These are phyloP conservation scores for Ormia ochracea DNA, from an alignment of 2,888 invertebrate species.

Conservation along the genomic window DNA sequence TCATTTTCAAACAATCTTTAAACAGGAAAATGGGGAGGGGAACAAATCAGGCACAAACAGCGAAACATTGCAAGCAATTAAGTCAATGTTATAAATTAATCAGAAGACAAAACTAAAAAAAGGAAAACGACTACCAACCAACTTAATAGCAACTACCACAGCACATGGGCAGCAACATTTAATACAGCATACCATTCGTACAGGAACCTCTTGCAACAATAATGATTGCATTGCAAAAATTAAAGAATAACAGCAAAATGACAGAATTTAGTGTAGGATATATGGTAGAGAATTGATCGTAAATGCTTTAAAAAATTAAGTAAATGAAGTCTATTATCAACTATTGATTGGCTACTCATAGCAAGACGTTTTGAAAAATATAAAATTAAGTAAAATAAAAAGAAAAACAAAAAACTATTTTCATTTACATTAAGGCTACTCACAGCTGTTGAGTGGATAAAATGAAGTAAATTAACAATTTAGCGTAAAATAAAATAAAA, in stretches of 20 bases:
- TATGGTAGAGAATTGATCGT: slow-evolving; percentile 42
- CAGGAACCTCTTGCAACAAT: slow-evolving; percentile 21
- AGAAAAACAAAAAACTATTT: background rate
- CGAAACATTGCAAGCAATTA: slow-evolving; percentile 69
- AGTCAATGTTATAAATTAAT: slow-evolving; percentile 70
- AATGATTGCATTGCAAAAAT: slow-evolving; percentile 58
- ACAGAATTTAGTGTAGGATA: slow-evolving; percentile 42
- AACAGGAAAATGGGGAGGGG: slow-evolving; percentile 55
- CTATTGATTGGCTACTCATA: slow-evolving; percentile 55
- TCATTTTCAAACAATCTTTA: slow-evolving; percentile 58
- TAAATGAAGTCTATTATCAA: slow-evolving; percentile 57
- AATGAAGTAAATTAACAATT: no score
- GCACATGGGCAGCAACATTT: slow-evolving; percentile 13
- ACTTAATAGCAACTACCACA: slow-evolving; percentile 14
- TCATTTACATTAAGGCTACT: slow-evolving; percentile 8
- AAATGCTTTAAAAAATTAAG: slow-evolving; percentile 56
- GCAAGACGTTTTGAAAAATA: slow-evolving; percentile 19
- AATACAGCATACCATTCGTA: background rate
- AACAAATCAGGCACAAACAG: slow-evolving; percentile 55
- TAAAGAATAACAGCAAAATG: slow-evolving; percentile 17
- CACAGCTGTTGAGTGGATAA: no score
- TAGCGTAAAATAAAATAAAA: no score
- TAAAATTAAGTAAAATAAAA: no score
- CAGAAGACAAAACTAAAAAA: slow-evolving; percentile 59
- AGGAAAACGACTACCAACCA: slow-evolving; percentile 26